phyloP scores from a whole-genome alignment of 2,797 vertebrate genomes.

The Rhincodon typus region DNA sequence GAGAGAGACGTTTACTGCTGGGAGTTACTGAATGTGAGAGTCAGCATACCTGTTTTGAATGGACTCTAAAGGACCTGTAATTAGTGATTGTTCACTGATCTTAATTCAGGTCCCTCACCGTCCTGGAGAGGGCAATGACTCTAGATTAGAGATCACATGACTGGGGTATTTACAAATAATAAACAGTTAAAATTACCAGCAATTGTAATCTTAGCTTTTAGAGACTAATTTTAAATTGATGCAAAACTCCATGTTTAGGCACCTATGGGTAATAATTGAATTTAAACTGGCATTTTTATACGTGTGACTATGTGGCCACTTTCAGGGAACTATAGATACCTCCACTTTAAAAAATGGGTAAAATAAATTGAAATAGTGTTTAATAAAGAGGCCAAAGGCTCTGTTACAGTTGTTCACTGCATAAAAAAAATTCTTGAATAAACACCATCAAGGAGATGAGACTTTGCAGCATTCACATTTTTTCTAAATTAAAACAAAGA shows the following conservation, averaged over 20 bases:
- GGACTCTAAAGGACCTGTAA: neutral
- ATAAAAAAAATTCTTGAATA: neutral
- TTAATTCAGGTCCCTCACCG: neutral
- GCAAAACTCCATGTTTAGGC: neutral
- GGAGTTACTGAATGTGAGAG: neutral
- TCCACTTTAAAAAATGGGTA: neutral
- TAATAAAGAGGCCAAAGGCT: neutral
- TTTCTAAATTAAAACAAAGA: too few species aligned
- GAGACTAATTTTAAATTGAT: neutral
- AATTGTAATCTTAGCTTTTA: neutral
- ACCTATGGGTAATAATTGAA: neutral
- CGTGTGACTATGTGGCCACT: too few species aligned
- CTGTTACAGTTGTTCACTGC: neutral
- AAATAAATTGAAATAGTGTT: neutral
- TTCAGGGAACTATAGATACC: neutral
- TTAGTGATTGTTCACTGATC: neutral
- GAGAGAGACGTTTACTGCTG: neutral
- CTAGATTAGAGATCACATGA: neutral
- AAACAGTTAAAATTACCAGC: neutral
- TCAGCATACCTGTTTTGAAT: neutral
- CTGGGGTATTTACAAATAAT: neutral
- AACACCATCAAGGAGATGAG: neutral
- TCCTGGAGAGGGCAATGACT: neutral
- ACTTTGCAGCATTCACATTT: neutral
- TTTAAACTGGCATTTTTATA: neutral